phyloP scores from a whole-genome alignment of 2,888 invertebrate genomes.

The Herminia tarsipennalis region DNA sequence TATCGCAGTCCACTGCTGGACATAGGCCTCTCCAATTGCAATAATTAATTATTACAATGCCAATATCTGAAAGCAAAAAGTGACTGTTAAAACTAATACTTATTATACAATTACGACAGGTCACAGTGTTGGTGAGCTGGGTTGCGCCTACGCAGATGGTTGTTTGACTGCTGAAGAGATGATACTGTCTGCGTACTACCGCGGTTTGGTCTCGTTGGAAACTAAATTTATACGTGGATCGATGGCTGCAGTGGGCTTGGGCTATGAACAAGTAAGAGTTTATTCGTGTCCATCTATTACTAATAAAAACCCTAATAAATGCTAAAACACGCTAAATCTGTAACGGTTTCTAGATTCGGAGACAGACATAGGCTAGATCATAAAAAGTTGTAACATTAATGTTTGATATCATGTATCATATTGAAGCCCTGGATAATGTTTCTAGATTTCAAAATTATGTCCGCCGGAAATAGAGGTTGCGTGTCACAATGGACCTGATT shows the following conservation, averaged over 20 bases:
- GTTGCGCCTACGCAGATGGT: slow-evolving; percentile 97
- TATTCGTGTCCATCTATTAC: not conserved
- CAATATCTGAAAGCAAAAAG: no score
- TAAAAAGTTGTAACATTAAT: no score
- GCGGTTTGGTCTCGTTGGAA: slow-evolving; percentile 90
- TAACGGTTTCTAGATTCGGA: no score
- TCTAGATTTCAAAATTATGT: slow-evolving; percentile 53
- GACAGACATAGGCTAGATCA: no score
- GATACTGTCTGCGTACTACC: slow-evolving; percentile 92
- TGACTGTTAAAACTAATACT: not conserved
- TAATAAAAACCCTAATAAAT: no score
- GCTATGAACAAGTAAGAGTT: slow-evolving; percentile 25
- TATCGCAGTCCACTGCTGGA: no score
- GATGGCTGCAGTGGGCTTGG: slow-evolving; percentile 93
- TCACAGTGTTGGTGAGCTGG: slow-evolving; percentile 97
- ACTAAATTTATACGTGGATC: slow-evolving; percentile 89
- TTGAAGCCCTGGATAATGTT: no score
- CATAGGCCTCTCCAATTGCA: no score
- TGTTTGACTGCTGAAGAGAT: slow-evolving; percentile 94
- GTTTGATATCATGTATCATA: no score
- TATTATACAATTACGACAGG: slow-evolving; percentile 75
- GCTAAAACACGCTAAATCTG: no score
- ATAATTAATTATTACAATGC: no score
- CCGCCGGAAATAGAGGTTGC: slow-evolving; percentile 89
- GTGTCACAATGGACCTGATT: slow-evolving; percentile 92